Conservation (phyloP, 2,888 invertebrate genomes). For the Horisme vitalbata region DNA sequence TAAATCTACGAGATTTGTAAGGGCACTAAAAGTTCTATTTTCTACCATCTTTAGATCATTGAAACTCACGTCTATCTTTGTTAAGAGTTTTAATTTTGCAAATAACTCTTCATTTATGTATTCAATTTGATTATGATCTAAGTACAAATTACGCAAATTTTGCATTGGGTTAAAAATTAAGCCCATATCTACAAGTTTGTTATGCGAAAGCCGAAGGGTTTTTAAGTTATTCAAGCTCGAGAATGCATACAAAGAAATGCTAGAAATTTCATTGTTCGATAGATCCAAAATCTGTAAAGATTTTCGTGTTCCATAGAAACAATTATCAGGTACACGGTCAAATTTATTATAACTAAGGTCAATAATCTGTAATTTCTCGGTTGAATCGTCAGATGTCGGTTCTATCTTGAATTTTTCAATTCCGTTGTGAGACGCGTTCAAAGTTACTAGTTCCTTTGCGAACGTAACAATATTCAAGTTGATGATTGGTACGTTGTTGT, state of each 20-base stretch:
- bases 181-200: constrained; percentile 5
- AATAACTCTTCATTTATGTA: constrained; percentile 7
- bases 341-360: constrained; percentile 16
- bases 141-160: constrained; percentile 2
- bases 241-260: constrained; percentile 10
- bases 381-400: neutral
- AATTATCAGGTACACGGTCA: constrained; percentile 1
- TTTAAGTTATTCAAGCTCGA: neutral
- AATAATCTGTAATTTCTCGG: neutral
- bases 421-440: constrained; percentile 7
- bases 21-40: constrained; percentile 8
- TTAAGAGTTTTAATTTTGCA: neutral
- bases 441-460: neutral
- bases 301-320: constrained; percentile 4
- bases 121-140: constrained; percentile 8
- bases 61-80: constrained; percentile 8
- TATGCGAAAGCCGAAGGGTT: constrained; percentile 7
- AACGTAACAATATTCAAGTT: constrained; percentile 9
- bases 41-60: constrained; percentile 7
- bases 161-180: constrained; percentile 2
- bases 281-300: constrained; percentile 12
- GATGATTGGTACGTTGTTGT: constrained; percentile 6
- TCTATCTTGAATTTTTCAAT: constrained; percentile 7
- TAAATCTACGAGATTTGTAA: constrained; percentile 1
- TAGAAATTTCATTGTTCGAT: constrained; percentile 11